Percentiles rank a stretch among this genome's conserved stretches.
These are phyloP conservation scores for Myotis pilosus DNA, from an alignment of 2,797 vertebrate genomes.

Conservation along the genomic window DNA sequence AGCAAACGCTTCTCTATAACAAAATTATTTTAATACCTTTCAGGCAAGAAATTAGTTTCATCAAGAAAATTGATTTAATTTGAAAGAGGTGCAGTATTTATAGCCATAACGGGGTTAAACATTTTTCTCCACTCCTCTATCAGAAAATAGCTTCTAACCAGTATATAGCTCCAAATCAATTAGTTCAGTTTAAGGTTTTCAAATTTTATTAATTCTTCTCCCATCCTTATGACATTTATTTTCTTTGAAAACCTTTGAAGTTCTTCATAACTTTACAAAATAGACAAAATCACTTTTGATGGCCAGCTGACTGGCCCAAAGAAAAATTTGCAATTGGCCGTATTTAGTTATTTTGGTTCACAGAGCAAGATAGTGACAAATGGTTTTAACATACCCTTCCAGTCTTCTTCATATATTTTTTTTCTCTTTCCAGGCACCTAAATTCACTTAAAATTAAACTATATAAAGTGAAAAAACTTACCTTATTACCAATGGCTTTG, in stretches of 20 bases:
- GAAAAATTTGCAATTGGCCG: neutral
- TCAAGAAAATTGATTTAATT: conserved; percentile 65
- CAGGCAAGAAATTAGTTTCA: conserved; percentile 82
- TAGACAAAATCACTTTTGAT: conserved; percentile 65
- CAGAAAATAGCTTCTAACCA: conserved; percentile 79
- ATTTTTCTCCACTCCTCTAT: conserved; percentile 59
- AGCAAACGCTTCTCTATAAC: conserved; percentile 76
- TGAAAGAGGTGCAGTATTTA: conserved; percentile 74
- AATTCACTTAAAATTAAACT: neutral
- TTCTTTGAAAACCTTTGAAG: conserved; percentile 69
- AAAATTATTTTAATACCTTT: conserved; percentile 82
- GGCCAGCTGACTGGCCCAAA: conserved; percentile 31
- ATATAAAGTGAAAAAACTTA: neutral
- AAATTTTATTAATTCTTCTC: conserved; percentile 76
- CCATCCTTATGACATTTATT: conserved; percentile 61
- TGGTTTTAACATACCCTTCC: neutral
- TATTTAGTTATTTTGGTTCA: neutral
- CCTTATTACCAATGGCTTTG: neutral
- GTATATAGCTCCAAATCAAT: conserved; percentile 81
- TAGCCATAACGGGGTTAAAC: conserved; percentile 77
- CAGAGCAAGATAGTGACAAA: neutral
- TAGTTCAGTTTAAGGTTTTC: conserved; percentile 81
- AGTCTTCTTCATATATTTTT: neutral
- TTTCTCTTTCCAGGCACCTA: neutral
- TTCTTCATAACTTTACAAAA: conserved; percentile 69